Conservation (phyloP, 2,888 invertebrate genomes). For the Drosophila bunnanda region DNA sequence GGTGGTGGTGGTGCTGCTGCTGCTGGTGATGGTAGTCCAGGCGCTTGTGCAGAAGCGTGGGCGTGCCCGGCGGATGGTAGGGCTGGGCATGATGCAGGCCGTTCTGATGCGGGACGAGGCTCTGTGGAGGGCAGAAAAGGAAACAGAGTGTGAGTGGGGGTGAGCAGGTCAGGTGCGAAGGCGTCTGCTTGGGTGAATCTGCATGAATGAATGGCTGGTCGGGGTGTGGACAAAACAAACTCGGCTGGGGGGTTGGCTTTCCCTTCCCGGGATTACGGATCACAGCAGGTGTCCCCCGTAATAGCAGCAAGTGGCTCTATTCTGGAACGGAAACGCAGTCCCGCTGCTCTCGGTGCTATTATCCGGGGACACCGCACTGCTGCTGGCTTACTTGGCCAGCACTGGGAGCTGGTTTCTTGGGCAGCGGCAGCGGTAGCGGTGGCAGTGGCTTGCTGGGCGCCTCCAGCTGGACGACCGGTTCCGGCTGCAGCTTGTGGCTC, state of each 20-base stretch:
- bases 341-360: conserved; percentile 1
- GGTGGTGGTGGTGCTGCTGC: conserved; percentile 42
- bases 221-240: conserved; percentile 32
- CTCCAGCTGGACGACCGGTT: conserved; percentile 49
- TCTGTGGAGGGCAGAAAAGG: conserved; percentile 31
- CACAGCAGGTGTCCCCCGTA: not conserved
- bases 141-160: not conserved
- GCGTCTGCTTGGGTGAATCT: conserved; percentile 3
- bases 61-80: conserved; percentile 78
- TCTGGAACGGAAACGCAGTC: not conserved
- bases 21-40: conserved; percentile 53
- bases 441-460: conserved; percentile 81
- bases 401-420: conserved; percentile 59
- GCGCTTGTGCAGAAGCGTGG: conserved; percentile 81
- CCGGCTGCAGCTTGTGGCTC: conserved; percentile 43
- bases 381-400: conserved; percentile 36
- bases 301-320: not conserved
- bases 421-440: conserved; percentile 45
- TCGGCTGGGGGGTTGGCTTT: conserved; percentile 49
- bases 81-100: conserved; percentile 81
- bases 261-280: conserved; percentile 24
- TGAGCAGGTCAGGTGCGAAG: not conserved
- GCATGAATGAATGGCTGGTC: conserved; percentile 23
- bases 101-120: conserved; percentile 65
- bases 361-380: conserved; percentile 1